Base-by-base conservation (phyloP, 1,140 invertebrate species). In the Drosophila triauraria region DNA sequence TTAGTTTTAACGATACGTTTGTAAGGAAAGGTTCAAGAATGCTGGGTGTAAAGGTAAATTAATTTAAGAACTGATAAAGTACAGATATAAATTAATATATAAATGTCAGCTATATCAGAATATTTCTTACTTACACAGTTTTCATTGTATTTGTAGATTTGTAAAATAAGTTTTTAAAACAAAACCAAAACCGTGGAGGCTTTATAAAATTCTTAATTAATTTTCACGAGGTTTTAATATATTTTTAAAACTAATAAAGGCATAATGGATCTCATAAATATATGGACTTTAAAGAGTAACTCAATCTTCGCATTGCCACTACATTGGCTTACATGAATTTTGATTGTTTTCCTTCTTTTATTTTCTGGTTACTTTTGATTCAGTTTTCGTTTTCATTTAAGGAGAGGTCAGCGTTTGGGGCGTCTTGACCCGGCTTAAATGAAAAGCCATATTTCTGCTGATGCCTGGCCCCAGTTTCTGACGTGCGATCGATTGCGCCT, bases 401-500 rank as follows among this genome's bases (percentile, higher is more conserved):
- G 61, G 60, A 62, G 62, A 50, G 78, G 72, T 57, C 83, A 62
- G 44, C 67, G 51, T 79, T 79, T 65, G 65, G 85, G 85, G 85
- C 85, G 85, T 74, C 74, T 78, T 90, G 85, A 88, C 85, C 85
- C 75, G 78, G 44, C 85, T 88, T 88, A 88, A 88, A 88, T 90
- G 85, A 90, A 90, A 90, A 88, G 78, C 81, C 85, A 88, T 88
- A 88, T 88, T 88, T 90, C 81, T 88, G 61, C 56, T 51, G 75
- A 69, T 68, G 81, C 78, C 76, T 90, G 85, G 81, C 81, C 77
- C 85, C 85, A 90, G 85, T 88, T 88, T 88, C 63, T 88, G 84
- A 87, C 84, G 84, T 87, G 80, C 84, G 84, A 87, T 88, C 85
- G 85, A 90, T 88, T 88, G 81, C 85, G 85, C 78, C 81, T 88